A percentile compares a stretch with the other conserved stretches of the same genome.
These are phyloP conservation scores for Mormyrus iriodes DNA, from an alignment of 2,113 vertebrate genomes.

Conservation along the genomic window DNA sequence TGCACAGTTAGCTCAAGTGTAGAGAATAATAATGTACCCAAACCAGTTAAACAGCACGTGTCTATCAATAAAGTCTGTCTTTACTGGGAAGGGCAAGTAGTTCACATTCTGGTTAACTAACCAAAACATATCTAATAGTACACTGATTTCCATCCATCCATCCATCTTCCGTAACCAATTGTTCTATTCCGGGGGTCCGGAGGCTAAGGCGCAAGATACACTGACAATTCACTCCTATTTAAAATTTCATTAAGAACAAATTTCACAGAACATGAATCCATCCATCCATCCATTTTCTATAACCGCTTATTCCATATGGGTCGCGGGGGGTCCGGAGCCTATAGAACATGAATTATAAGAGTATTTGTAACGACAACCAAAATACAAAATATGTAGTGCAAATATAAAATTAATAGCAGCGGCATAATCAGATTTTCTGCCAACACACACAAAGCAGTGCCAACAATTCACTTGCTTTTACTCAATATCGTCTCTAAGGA, in stretches of 20 bases:
- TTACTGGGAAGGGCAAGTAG: not conserved
- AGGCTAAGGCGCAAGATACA: not conserved
- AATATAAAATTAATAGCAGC: too few relatives aligned
- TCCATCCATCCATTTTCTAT: too few relatives aligned
- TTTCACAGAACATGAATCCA: not conserved
- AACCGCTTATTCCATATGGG: too few relatives aligned
- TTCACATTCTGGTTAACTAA: not conserved
- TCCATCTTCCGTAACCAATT: not conserved
- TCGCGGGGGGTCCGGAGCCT: too few relatives aligned
- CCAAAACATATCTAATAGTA: not conserved
- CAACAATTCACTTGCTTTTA: not conserved
- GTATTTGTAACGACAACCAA: not conserved
- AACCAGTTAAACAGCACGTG: not conserved
- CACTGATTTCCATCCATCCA: not conserved
- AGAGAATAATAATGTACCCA: not conserved
- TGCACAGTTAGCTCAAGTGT: not conserved
- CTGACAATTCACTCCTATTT: not conserved
- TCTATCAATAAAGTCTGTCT: not conserved
- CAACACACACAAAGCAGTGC: not conserved
- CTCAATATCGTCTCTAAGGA: not conserved
- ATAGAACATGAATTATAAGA: not conserved
- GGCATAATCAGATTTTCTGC: not conserved
- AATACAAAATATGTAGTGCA: too few relatives aligned
- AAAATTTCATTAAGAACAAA: not conserved
- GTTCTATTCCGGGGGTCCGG: not conserved